phyloP scores from a whole-genome alignment of 2,797 vertebrate genomes.

The Tokudaia muenninki region DNA sequence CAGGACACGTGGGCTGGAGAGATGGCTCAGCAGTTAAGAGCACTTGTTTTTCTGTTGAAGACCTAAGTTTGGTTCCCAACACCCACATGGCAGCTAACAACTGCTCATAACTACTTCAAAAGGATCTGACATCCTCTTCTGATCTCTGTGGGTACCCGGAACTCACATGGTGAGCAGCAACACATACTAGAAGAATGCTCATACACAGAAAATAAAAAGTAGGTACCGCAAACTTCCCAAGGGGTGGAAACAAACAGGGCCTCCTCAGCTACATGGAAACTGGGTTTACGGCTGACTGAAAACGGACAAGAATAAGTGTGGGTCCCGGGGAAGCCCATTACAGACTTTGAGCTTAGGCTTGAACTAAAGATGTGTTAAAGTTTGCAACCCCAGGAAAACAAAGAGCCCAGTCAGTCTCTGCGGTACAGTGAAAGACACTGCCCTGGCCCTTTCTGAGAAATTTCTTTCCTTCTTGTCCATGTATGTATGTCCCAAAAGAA shows the following conservation, averaged over 20 bases:
- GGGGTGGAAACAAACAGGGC: neutral
- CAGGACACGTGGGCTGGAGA: too few relatives aligned
- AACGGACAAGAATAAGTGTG: neutral
- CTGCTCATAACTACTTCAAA: neutral
- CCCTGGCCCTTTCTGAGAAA: neutral
- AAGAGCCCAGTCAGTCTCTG: neutral
- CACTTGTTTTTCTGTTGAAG: neutral
- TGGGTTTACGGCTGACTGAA: neutral
- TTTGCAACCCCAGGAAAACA: neutral
- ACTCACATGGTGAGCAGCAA: too few relatives aligned
- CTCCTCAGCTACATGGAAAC: neutral
- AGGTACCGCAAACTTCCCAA: neutral
- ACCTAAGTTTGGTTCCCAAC: neutral
- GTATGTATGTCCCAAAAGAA: neutral
- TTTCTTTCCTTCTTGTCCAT: neutral
- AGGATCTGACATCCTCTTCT: neutral
- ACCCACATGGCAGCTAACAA: neutral
- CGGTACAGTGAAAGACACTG: neutral
- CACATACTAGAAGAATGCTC: neutral
- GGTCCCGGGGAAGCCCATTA: neutral
- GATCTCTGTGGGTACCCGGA: neutral
- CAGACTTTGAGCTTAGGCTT: neutral
- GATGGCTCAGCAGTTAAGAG: too few relatives aligned
- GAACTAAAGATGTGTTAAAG: neutral
- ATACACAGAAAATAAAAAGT: neutral